These are phyloP conservation scores for Chaenogobius annularis DNA, from an alignment of 2,113 vertebrate species.

Conservation along the genomic window DNA sequence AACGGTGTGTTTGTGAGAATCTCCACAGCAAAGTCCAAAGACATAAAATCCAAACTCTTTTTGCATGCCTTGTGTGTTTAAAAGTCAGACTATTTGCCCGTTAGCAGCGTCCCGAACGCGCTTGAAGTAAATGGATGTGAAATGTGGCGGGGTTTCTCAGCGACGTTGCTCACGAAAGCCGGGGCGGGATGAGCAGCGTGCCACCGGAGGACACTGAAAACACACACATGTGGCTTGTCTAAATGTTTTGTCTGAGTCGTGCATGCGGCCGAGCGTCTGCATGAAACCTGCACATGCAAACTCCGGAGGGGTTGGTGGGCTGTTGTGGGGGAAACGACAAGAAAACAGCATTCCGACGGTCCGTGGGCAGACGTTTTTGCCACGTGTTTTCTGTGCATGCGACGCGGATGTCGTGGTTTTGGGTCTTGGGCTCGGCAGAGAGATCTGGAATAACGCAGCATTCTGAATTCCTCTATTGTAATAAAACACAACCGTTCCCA, in stretches of 20 bases:
- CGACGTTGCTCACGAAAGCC: neutral
- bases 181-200: neutral
- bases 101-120: neutral
- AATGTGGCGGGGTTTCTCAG: neutral
- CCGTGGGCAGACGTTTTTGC: neutral
- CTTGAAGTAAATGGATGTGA: neutral
- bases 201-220: neutral
- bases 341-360: neutral
- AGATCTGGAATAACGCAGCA: too few relatives aligned
- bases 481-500: too few relatives aligned
- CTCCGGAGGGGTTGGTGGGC: neutral
- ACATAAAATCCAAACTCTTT: neutral
- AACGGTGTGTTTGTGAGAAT: neutral
- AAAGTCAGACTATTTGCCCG: neutral
- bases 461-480: too few relatives aligned
- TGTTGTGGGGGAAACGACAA: neutral
- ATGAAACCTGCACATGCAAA: neutral
- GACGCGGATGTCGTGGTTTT: neutral
- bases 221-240: slow-evolving; percentile 5
- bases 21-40: slow-evolving; percentile 9
- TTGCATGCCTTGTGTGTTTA: neutral
- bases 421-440: neutral
- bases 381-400: neutral
- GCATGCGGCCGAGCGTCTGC: slow-evolving; percentile 3
- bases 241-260: slow-evolving; percentile 2